Conservation (phyloP, 2,113 vertebrate genomes). For the Pterocles gutturalis region DNA sequence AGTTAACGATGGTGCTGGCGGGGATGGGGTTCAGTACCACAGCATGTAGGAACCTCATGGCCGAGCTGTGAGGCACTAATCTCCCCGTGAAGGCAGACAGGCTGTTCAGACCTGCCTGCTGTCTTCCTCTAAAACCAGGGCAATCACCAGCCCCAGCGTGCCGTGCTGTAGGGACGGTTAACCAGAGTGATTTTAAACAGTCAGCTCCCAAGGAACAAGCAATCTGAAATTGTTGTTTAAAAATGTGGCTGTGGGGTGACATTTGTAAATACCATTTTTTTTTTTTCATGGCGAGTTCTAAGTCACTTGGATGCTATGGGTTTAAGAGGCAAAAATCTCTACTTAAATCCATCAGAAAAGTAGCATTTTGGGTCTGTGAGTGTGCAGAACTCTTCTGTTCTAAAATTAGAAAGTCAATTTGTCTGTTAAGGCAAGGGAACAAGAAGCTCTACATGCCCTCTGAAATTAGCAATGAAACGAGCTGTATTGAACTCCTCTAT, state of each 20-base stretch:
- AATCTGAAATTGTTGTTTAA: background rate
- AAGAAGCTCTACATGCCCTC: slow-evolving; percentile 24
- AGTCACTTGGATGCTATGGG: background rate
- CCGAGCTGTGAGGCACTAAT: background rate
- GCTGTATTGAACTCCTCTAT: slow-evolving; percentile 6
- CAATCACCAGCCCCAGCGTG: background rate
- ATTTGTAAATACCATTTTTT: background rate
- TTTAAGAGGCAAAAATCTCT: background rate
- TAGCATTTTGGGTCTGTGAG: background rate
- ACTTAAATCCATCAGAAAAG: background rate
- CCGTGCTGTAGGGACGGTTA: background rate
- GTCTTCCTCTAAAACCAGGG: background rate
- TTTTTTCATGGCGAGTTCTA: background rate
- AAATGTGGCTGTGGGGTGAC: background rate
- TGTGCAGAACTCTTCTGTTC: background rate
- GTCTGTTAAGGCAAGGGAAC: slow-evolving; percentile 41
- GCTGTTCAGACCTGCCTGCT: background rate
- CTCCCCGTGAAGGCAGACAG: background rate
- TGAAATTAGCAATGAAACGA: slow-evolving; percentile 50
- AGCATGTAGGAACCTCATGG: background rate
- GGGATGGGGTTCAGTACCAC: background rate
- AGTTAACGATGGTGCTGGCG: accelerated
- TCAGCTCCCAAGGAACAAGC: background rate
- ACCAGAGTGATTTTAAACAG: background rate
- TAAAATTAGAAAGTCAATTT: slow-evolving; percentile 73